Evolutionary conservation across 2,797 vertebrate species (phyloP).

Genomic region (Nasua narica): DNA sequence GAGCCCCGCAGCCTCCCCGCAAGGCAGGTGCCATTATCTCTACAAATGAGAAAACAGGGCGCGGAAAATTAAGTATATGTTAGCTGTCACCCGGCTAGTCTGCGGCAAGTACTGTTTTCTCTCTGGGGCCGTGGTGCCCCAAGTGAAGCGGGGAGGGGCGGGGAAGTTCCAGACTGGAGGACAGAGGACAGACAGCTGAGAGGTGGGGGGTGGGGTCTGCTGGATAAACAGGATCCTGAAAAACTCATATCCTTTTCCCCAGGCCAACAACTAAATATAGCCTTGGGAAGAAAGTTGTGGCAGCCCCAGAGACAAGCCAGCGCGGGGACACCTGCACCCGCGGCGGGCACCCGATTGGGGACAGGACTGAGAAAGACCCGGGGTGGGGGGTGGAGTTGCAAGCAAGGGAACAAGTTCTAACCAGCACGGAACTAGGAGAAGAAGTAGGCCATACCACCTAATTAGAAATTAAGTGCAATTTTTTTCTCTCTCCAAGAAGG

Average conservation of each 20-base stretch:
- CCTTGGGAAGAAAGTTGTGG: conserved; percentile 56
- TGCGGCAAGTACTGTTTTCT: neutral
- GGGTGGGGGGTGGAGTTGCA: neutral
- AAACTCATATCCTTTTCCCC: conserved; percentile 72
- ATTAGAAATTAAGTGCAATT: conserved; percentile 54
- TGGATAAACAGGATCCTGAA: conserved; percentile 78
- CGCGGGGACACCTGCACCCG: neutral
- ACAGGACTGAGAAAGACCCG: neutral
- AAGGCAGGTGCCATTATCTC: neutral
- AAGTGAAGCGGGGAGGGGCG: conserved; percentile 30
- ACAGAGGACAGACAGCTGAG: conserved; percentile 76
- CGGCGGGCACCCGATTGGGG: accelerated
- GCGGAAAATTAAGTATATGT: neutral
- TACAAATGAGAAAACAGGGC: neutral
- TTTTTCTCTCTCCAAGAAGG: conserved; percentile 17
- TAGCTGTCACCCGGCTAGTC: neutral
- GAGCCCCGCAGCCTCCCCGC: neutral
- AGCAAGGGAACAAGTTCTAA: neutral
- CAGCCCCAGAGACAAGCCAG: neutral
- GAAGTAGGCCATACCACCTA: conserved; percentile 53
- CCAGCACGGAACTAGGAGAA: neutral
- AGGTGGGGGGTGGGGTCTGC: conserved; percentile 64
- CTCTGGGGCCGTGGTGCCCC: neutral
- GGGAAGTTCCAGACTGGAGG: conserved; percentile 65
- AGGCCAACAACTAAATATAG: conserved; percentile 81